Base-by-base conservation (phyloP, 2,888 invertebrate species). In the Hetaerina titia region DNA sequence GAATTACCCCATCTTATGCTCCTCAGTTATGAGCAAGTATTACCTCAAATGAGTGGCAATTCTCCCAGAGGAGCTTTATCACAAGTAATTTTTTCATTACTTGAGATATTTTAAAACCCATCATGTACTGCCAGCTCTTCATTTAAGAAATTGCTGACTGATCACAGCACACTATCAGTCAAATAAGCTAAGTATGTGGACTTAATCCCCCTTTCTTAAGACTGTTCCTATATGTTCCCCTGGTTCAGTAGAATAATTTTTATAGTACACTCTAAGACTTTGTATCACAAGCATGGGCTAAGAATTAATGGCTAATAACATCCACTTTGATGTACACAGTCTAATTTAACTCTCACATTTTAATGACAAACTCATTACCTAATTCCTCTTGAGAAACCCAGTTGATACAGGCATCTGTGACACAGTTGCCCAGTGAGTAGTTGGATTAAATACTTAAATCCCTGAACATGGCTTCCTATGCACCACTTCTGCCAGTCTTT, bases 241-340 rank as follows among this genome's bases (percentile, higher is more conserved):
- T 56, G 69, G 56, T 92, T 45, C 69, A 92, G 92, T 69, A 74
- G 92, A 92, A 92, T 56, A 92, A 92, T 64, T 64, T 90, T 45
- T 69, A 89, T 56, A 74, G 69, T 64, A 92, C 92, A 64, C 56
- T 56, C 69, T 74, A 74, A 56, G 92, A 92, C 92, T 92, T 92
- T 90, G 45, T 92, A 92, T 92, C 92, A 92, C 92, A 92, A 92
- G 92, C 92, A 92, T 92, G 92, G 92, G 92, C 92, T 92, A 92
- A 69, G 69, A 92, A 69, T 92, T 92, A 81, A 81, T 31, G 31
- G 81, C 81, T 81, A 81, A 81, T 31, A 81, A 92, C 92, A 92
- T 92, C 92, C 92, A 92, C 69, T 92, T 92, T 64, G 92, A 92
- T 56, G 69, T 64, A 92, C 57, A 74, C 45, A 31, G 69, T 64